Conservation (phyloP, 2,113 vertebrate species). For the Conger conger region DNA sequence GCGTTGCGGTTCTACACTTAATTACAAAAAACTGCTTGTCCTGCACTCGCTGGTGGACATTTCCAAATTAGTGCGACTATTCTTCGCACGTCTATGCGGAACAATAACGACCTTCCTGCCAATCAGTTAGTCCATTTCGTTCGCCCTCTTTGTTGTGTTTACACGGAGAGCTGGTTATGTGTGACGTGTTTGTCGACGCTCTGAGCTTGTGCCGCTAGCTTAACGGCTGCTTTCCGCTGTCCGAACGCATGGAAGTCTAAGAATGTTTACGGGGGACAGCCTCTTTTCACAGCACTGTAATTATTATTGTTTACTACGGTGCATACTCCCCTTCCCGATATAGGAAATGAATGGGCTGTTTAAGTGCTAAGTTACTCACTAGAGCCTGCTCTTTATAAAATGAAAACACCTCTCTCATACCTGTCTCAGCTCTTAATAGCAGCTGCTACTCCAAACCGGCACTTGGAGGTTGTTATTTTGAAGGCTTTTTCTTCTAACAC, state of each 20-base stretch:
- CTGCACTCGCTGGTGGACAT: not conserved
- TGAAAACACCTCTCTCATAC: slow-evolving; percentile 6
- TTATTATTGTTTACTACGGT: not conserved
- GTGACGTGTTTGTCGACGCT: not conserved
- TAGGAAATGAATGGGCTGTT: not conserved
- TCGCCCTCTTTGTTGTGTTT: not conserved
- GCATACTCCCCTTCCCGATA: not conserved
- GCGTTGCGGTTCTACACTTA: not conserved
- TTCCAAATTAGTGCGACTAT: not conserved
- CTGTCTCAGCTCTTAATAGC: slow-evolving; percentile 17
- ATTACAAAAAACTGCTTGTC: not conserved
- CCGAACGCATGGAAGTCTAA: not conserved
- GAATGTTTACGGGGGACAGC: not conserved
- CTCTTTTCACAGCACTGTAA: not conserved
- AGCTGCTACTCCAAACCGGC: not conserved
- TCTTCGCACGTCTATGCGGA: not conserved
- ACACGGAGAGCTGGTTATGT: not conserved
- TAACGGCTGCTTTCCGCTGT: not conserved
- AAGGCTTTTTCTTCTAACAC: slow-evolving; percentile 20
- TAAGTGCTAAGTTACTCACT: not conserved
- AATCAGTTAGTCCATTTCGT: not conserved
- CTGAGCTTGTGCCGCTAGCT: not conserved
- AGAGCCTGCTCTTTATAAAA: slow-evolving; percentile 1
- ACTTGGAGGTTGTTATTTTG: slow-evolving; percentile 11
- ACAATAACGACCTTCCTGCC: not conserved